phyloP scores from a whole-genome alignment of 1,140 invertebrate species.

The Atta texana region DNA sequence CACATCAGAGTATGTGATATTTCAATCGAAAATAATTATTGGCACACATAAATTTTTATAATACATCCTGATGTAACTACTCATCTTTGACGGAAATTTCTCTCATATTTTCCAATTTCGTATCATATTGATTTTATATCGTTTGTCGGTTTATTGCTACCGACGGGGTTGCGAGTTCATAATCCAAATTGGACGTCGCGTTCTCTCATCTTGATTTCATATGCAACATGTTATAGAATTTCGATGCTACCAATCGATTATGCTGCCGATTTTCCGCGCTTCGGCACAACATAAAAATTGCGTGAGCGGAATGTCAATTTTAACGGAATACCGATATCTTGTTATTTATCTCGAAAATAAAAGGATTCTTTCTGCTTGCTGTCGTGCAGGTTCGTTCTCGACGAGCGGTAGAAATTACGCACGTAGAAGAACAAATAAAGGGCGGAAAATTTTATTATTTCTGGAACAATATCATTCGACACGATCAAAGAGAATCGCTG shows the following conservation, averaged over 20 bases:
- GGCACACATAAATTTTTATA: neutral
- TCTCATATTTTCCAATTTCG: conserved; percentile 25
- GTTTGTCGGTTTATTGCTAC: conserved; percentile 24
- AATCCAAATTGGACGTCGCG: conserved; percentile 55
- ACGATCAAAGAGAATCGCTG: conserved; percentile 51
- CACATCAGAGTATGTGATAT: neutral
- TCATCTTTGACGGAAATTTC: conserved; percentile 13
- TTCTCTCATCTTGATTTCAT: conserved; percentile 47
- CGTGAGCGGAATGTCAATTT: conserved; percentile 38
- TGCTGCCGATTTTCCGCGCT: conserved; percentile 37
- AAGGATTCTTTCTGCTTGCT: neutral
- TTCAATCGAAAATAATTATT: conserved; percentile 7
- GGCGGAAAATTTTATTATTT: conserved; percentile 57
- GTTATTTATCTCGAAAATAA: conserved; percentile 49
- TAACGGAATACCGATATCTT: conserved; percentile 40
- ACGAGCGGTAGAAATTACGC: conserved; percentile 36
- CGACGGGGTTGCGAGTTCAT: conserved; percentile 35
- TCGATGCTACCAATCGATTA: conserved; percentile 43
- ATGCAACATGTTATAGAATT: conserved; percentile 55
- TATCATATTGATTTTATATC: conserved; percentile 59
- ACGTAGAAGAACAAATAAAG: neutral
- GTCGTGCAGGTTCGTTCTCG: neutral
- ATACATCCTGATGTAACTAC: neutral
- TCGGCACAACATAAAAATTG: conserved; percentile 2
- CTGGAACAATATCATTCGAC: conserved; percentile 49